Base-by-base conservation (phyloP, 2,113 vertebrate species). In the Ophthalmolycus amberensis region DNA sequence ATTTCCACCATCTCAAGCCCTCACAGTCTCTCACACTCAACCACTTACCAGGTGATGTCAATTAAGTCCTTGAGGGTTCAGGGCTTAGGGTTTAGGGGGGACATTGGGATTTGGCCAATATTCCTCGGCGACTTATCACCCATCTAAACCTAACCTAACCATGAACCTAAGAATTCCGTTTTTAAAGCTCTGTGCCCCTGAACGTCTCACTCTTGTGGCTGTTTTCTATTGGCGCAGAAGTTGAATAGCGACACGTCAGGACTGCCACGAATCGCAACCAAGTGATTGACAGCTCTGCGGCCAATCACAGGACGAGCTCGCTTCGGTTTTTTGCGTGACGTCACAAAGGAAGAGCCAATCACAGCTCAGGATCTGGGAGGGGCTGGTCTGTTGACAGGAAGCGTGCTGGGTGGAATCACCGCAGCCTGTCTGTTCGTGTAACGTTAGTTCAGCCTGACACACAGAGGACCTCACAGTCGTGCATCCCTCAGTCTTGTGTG, bases 381-480 rank as follows among this genome's bases (percentile, higher is more conserved):
- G 85, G 75, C 66, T 48, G 82, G 81, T 93, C 93, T 94, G 89
- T 95, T 94, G 94, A 96, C 93, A 93, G 95, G 95, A 95, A 95
- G 86, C 65, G 89, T 84, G 48, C 65, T 50, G 37, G 48, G 34
- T 56, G 37, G 70, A 86, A 42, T 82, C 71, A 68, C 77, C 59
- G 66, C 62, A 48, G 1, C 12, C 48, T 16, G 8, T 58, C 52
- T 16, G 44, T 20, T 37, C 32, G 58, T 56, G 59, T 73, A 25
- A 25, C 25, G 25, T 25, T 25, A 66, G 64, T 77, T 79, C 22
- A 70, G 25, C 8, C 68, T 56, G 65, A 59, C 20, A 58, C 44
- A 20, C 34, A 10, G 27, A 8, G 34, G 67, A 20, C 15, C 76
- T 71, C 16, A 34, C 48, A 16, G 38, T 89, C n/a, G n/a, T 79